These are phyloP conservation scores for Sciaenops ocellatus DNA, from an alignment of 2,797 vertebrate genomes.

Conservation along the genomic window DNA sequence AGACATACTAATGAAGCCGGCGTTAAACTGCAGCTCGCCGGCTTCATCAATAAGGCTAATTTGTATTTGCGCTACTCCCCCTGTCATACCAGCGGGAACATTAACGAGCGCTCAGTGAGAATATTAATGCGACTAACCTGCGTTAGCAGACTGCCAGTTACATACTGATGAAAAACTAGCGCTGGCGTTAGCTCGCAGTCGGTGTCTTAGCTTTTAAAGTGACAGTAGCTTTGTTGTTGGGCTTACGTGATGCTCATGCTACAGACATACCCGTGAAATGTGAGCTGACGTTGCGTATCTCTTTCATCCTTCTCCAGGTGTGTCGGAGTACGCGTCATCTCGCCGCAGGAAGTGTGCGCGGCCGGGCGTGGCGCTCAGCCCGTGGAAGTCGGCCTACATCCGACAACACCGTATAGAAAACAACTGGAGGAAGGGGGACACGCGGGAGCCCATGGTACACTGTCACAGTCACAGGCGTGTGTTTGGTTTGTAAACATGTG, in stretches of 20 bases:
- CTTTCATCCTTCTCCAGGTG: conserved; percentile 78
- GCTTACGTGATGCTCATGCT: background rate
- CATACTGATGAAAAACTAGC: conserved; percentile 9
- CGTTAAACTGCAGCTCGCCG: conserved; percentile 38
- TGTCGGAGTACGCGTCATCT: conserved; percentile 88
- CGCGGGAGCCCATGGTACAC: conserved; percentile 90
- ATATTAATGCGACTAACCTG: conserved; percentile 41
- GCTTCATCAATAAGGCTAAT: conserved; percentile 54
- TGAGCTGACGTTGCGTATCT: background rate
- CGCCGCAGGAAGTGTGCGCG: conserved; percentile 89
- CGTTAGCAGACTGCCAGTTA: conserved; percentile 2
- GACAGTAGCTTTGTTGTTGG: no score
- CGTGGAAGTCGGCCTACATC: conserved; percentile 94
- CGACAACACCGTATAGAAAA: conserved; percentile 93
- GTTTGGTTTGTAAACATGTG: background rate
- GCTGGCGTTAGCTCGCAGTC: background rate
- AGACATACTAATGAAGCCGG: conserved; percentile 68
- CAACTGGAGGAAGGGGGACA: conserved; percentile 93
- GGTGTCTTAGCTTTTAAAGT: background rate
- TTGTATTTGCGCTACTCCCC: conserved; percentile 17
- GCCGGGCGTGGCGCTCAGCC: conserved; percentile 86
- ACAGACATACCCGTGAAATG: no score
- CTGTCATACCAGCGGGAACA: conserved; percentile 3
- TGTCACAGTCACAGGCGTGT: fast-evolving
- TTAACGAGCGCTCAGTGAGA: conserved; percentile 16